Evolutionary conservation across 2,797 vertebrate genomes (phyloP), one percentile per base, ranked within the genome.

Genomic region (Coccyzus lansbergi): DNA sequence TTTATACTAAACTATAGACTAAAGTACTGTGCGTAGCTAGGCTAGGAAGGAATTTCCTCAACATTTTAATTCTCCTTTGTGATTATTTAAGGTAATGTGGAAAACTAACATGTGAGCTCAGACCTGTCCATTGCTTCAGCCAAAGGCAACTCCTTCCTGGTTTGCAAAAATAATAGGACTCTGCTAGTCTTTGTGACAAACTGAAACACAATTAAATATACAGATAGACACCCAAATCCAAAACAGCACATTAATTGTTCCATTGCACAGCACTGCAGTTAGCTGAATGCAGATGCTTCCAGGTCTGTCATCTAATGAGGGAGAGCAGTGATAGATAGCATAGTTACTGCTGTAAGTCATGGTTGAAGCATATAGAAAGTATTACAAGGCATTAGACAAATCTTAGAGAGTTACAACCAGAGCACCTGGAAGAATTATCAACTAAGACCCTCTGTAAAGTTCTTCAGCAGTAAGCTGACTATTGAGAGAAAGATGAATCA

Each of bases 1-100:
- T 62, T 69, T 67, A 21, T 26, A 26, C 10, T 31, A 16, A 70
- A n/a, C 17, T 29, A 24, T 6, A 3, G 63, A 46, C 29, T 69
- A 24, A 86, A 64, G 10, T 13, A 49, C 4, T 26, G 36, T 21
- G 34, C 1, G 0, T 3, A 62, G 28, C 0, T 3, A 29, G 26
- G 11, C 31, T 76, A 51, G 60, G 86, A 78, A 59, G 62, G 34
- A 15, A 68, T 52, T 89, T 87, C 33, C 26, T 78, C 58, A 5
- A 24, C n/a, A 26, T 74, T 80, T 80, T 59, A 64, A 26, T 20
- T 5, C 34, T 56, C 58, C 29, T 63, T 18, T 12, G 6, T 15
- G 28, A 59, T 38, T 18, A 24, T 20, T 24, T 52, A 19, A 63
- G 36, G 31, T 29, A 49, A 33, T 24, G 6, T 17, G 49, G 53